Base-by-base conservation (phyloP, 1,140 invertebrate species). In the Bicyclus anynana region DNA sequence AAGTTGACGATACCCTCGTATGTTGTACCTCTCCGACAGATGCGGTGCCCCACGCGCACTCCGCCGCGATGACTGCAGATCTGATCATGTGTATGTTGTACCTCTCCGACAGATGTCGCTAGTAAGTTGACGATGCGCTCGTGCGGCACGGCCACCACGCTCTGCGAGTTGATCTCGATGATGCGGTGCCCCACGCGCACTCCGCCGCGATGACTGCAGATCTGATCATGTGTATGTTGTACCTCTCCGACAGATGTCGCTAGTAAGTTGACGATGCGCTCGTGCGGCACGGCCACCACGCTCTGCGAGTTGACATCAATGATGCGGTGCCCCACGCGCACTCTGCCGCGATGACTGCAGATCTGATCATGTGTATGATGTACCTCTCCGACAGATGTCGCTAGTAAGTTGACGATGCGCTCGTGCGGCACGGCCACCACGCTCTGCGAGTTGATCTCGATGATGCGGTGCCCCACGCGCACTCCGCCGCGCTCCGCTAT, bases 261-360 rank as follows among this genome's bases (percentile, higher is more conserved):
- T 66, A 99, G 91, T 79, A 99, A 92, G 90, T 99, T 99, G 72
- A 99, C 98, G 80, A 99, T 99, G 87, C 98, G 97, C 88, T 99
- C 98, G 91, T 99, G 99, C 54, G 98, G 97, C 49, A 99, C 98
- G 63, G 98, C 98, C 29, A 99, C 98, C 18, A 99, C 98, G 89
- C 97, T 98, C 91, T 99, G 97, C 83, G 98, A 96, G 91, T 99
- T 99, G 69, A 99, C 99, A 92, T 99, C 98, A 75, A 99, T 99
- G 74, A 99, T 99, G 68, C 98, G 93, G 90, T 99, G 98, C 0
- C 98, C 99, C 6, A 99, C 98, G 50, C 98, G 92, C 49, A 99
- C 98, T 17, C 99, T 98, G 29, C 98, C 98, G 64, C 98, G 90
- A 72, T 99, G 91, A 90, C 97, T 99, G 90, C 98, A 99, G 77